Percentiles rank a stretch among this genome's conserved stretches.
Evolutionary conservation across 2,888 invertebrate genomes (phyloP).

Genomic region (Epistrophe eligans): DNA sequence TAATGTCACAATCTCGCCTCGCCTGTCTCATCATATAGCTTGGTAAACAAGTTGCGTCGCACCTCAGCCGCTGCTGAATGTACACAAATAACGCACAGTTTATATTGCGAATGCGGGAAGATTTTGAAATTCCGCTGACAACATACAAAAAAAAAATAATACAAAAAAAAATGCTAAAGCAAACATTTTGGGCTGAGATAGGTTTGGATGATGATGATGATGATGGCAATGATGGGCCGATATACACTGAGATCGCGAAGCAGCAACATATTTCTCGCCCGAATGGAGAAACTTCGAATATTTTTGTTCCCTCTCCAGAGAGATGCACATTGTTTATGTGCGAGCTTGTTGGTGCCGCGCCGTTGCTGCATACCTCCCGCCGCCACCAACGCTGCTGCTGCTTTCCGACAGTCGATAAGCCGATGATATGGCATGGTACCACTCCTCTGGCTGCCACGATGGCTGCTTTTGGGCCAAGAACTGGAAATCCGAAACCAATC

Average conservation of each 20-base stretch:
- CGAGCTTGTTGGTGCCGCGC: not conserved
- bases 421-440: conserved; percentile 13
- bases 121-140: conserved; percentile 66
- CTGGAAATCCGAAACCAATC: conserved; percentile 57
- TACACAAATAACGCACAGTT: conserved; percentile 40
- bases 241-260: conserved; percentile 13
- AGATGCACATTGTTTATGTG: conserved; percentile 61
- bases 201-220: conserved; percentile 1
- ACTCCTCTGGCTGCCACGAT: conserved; percentile 56
- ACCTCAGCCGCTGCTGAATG: not conserved
- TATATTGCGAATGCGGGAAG: conserved; percentile 41
- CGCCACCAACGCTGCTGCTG: not conserved
- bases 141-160: conserved; percentile 1
- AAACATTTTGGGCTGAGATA: conserved; percentile 48
- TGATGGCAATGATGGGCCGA: not conserved
- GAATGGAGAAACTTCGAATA: conserved; percentile 69
- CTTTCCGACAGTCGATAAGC: not conserved
- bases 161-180: not conserved
- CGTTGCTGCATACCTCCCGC: not conserved
- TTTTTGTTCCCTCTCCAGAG: conserved; percentile 38
- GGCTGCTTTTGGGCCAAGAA: conserved; percentile 60
- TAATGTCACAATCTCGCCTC: conserved; percentile 62
- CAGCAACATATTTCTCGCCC: conserved; percentile 50
- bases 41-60: conserved; percentile 42
- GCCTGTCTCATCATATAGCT: conserved; percentile 26